Evolutionary conservation across 2,113 vertebrate genomes (phyloP), one percentile per base, ranked within the genome.

Genomic region (Poeciliopsis turrubarensis): DNA sequence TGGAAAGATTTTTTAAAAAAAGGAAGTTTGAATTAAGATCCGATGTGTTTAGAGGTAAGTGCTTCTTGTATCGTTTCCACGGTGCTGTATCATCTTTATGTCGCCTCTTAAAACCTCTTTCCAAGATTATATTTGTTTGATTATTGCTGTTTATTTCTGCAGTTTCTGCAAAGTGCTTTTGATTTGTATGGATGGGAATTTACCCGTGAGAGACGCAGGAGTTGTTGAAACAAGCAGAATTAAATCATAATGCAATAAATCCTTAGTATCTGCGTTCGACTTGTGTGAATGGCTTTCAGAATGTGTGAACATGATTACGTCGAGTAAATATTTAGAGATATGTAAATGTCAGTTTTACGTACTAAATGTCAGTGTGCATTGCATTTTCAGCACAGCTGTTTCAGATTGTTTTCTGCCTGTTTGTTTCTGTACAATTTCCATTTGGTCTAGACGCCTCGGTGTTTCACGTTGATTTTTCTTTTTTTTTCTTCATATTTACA

Each of bases 321-420:
- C 30, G 31, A 57, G 80, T 78, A 73, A 30, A 74, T 75, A 64
- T 76, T 72, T 77, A 63, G 25, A 75, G 26, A 75, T 30, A 76
- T 80, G 77, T 78, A 69, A 88, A 85, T 84, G 68, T 73, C 78
- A 72, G 34, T 29, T 30, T 68, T 65, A 39, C 30, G 39, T 2
- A 0, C 29, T 75, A 79, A 82, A 83, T 78, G 79, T 78, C 73
- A 73, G 63, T 60, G 73, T 80, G 60, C 67, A 19, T 47, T 54
- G 27, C 69, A 30, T 1, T 17, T 65, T 44, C 29, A 37, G 44
- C 32, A 63, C 61, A 69, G 31, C 11, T 32, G n/a, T 39, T 17
- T 79, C 64, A 47, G 29, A 27, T n/a, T 44, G 44, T 57, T 25
- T 47, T 29, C 39, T 9, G 25, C 34, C 68, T 64, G 31, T 44